Evolutionary conservation across 2,888 invertebrate genomes (phyloP).

Genomic region (Drosophila neoperkinsi): DNA sequence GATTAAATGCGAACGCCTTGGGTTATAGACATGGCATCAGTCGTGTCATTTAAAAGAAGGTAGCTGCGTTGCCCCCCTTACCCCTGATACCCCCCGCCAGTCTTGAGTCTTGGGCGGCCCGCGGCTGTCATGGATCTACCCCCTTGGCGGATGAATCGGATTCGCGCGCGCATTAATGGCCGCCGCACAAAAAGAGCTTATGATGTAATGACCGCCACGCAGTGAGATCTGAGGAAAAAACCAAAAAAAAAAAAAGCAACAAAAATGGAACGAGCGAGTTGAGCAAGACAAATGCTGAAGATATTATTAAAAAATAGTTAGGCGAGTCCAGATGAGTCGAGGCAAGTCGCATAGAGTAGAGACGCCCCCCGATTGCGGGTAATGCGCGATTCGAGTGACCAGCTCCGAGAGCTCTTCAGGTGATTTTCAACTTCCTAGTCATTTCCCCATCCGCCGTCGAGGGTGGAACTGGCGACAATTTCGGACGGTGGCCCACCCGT

Average conservation of each 20-base stretch:
- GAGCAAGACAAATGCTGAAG: slow-evolving; percentile 79
- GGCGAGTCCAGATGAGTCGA: slow-evolving; percentile 24
- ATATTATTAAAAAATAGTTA: slow-evolving; percentile 81
- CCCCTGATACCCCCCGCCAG: background rate
- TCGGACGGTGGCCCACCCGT: slow-evolving; percentile 20
- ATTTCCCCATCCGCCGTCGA: slow-evolving; percentile 53
- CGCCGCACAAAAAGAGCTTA: slow-evolving; percentile 72
- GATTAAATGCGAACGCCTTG: slow-evolving; percentile 83
- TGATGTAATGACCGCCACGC: slow-evolving; percentile 77
- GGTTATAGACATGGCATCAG: slow-evolving; percentile 83
- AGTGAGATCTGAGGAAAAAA: slow-evolving; percentile 14
- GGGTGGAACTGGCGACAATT: slow-evolving; percentile 31
- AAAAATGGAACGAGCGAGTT: slow-evolving; percentile 57
- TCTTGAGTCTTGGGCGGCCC: slow-evolving; percentile 5
- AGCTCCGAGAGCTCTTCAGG: slow-evolving; percentile 13
- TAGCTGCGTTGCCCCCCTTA: slow-evolving; percentile 49
- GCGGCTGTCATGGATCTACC: slow-evolving; percentile 24
- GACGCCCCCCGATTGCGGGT: slow-evolving; percentile 34
- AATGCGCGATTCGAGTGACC: slow-evolving; percentile 4
- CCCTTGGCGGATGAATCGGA: slow-evolving; percentile 60
- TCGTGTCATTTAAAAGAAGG: slow-evolving; percentile 81
- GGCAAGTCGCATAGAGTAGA: slow-evolving; percentile 4
- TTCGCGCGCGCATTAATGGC: slow-evolving; percentile 79
- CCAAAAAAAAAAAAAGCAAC: slow-evolving; percentile 19
- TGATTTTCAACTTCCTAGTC: slow-evolving; percentile 33